Conservation (phyloP, 1,140 invertebrate genomes). For the Mylabris phalerata region DNA sequence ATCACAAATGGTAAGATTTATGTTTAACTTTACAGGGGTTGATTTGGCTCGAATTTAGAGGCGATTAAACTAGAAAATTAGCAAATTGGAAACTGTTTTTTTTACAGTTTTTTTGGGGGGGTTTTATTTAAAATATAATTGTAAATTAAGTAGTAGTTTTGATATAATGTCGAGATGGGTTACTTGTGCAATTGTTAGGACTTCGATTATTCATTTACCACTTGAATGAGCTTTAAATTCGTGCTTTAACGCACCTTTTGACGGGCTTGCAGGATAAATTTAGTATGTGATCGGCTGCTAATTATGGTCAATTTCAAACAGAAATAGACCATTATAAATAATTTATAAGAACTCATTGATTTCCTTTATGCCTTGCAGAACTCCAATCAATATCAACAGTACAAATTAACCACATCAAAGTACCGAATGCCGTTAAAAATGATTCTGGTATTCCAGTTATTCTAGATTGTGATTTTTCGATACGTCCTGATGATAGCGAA, state of each 20-base stretch:
- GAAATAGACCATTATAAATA: too few relatives aligned
- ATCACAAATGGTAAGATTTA: too few relatives aligned
- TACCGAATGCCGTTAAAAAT: slow-evolving; percentile 53
- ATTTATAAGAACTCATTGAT: too few relatives aligned
- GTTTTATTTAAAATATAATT: too few relatives aligned
- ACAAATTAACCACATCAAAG: slow-evolving; percentile 51
- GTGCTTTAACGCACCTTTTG: slow-evolving; percentile 13
- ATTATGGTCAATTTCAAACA: neutral
- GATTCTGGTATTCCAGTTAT: slow-evolving; percentile 51
- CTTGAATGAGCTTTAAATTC: slow-evolving; percentile 1
- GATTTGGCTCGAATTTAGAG: too few relatives aligned
- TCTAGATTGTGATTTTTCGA: slow-evolving; percentile 59
- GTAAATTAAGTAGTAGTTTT: too few relatives aligned
- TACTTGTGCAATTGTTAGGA: too few relatives aligned
- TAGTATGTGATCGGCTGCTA: neutral
- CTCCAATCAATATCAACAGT: slow-evolving; percentile 27
- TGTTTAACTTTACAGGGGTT: too few relatives aligned
- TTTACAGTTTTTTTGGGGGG: too few relatives aligned
- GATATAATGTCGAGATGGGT: too few relatives aligned
- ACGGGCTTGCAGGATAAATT: neutral
- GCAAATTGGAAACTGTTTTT: too few relatives aligned
- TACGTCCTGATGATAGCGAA: slow-evolving; percentile 46
- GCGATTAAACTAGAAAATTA: too few relatives aligned
- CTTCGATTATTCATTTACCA: slow-evolving; percentile 4
- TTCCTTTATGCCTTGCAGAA: neutral